Percentiles rank a stretch among this genome's conserved stretches.
Evolutionary conservation across 2,888 invertebrate species (phyloP).

Genomic region (Leptinotarsa haldemani): DNA sequence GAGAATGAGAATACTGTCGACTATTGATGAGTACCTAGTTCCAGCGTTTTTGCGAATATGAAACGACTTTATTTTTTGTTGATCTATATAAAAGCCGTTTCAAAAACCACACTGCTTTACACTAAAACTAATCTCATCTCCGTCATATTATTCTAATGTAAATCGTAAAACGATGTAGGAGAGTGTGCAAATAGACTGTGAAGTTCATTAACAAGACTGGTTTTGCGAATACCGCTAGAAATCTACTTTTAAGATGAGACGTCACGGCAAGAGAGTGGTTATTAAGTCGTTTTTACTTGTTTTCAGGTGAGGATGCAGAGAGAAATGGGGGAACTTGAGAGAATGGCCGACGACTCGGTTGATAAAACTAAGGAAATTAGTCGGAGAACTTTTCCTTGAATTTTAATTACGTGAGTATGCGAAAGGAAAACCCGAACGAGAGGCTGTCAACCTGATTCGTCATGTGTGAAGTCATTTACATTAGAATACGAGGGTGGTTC

Average conservation of each 20-base stretch:
- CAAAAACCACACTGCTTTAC: neutral
- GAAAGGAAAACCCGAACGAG: neutral
- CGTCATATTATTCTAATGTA: neutral
- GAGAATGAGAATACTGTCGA: neutral
- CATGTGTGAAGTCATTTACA: neutral
- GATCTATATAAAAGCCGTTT: no score
- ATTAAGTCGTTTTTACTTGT: conserved; percentile 25
- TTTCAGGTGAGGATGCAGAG: conserved; percentile 27
- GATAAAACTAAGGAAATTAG: conserved; percentile 1
- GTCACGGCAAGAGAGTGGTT: conserved; percentile 20
- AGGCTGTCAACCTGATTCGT: neutral
- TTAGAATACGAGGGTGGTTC: neutral
- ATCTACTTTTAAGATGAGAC: conserved; percentile 21
- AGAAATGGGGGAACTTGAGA: conserved; percentile 19
- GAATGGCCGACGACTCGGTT: conserved; percentile 20
- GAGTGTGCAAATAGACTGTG: conserved; percentile 26
- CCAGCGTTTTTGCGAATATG: no score
- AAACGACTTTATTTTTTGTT: no score
- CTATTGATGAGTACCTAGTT: no score
- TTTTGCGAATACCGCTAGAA: conserved; percentile 20
- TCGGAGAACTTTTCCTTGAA: conserved; percentile 10
- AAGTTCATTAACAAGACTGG: conserved; percentile 30
- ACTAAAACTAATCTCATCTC: neutral
- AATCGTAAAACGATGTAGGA: conserved; percentile 1
- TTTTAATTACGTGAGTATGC: conserved; percentile 21